Base-by-base conservation (phyloP, 2,113 vertebrate genomes). In the Rousettus leschenaultii region DNA sequence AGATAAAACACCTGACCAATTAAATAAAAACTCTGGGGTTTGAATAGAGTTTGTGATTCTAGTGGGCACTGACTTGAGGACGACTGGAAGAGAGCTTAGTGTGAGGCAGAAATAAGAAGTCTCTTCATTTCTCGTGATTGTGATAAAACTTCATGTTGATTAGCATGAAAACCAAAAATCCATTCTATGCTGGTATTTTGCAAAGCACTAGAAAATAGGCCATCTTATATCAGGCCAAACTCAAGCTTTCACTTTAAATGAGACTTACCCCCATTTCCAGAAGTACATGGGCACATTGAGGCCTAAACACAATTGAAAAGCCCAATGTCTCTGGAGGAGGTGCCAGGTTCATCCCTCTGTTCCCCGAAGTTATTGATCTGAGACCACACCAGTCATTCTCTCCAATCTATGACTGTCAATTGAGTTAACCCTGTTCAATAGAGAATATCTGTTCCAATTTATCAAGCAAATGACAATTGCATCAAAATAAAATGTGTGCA, bases 371-470 rank as follows among this genome's bases (percentile, higher is more conserved):
- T 97, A 96, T 55, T 97, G 96, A 98, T 94, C 97, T 90, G 40
- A 98, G 95, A 97, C 91, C 87, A 91, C 70, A 61, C 88, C 91
- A 97, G 95, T 97, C 96, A 91, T 38, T 19, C 26, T 92, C 97
- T 97, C 93, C 87, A 97, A 98, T 96, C 82, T 97, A 96, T 97
- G 94, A 97, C 96, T 95, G 95, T 97, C 96, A 97, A 87, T 86
- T 86, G 84, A 89, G 84, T 96, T 98, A 97, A 98, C 97, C 97
- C 97, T 89, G 91, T 96, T 97, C 96, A 96, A 94, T 68, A 86
- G 95, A 92, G 92, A 97, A 98, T 96, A 98, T 97, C 90, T 98
- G 95, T 96, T 65, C 95, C 66, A 97, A 70, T 90, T 97, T 97
- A 97, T 97, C 68, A 61, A 91, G 94, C n/a, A 91, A 98, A 97